Evolutionary conservation across 2,113 vertebrate species (phyloP), one percentile per base, ranked within the genome.

Genomic region (Brachyhypopomus gauderio): DNA sequence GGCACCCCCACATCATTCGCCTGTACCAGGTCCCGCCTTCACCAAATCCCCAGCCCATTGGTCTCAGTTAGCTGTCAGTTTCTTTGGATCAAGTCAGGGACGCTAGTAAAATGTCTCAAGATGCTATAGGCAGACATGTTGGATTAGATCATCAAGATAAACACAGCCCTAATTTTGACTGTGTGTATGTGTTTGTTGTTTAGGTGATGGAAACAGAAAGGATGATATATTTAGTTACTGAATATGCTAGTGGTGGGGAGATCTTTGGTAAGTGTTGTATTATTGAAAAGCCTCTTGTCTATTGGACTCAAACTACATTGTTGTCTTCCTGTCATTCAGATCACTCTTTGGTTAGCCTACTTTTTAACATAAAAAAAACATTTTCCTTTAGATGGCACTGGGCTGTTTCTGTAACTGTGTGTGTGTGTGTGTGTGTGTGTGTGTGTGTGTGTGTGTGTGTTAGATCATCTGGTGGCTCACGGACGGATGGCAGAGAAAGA

Each of bases 121-220:
- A 52, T 52, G 45, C 3, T 69, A 55, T 60, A 58, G 23, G 36
- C 71, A 27, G 60, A n/a, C 56, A 62, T 75, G 79, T 66, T 36
- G n/a, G 41, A 9, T 6, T 71, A 38, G 30, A 27, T 23, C 9
- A 23, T 63, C 60, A 25, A 3, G 60, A 22, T 63, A 25, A 63
- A 25, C 25, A 22, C 23, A 63, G 8, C 9, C 7, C 60, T 63
- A 20, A 60, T 71, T 59, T 7, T 52, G 45, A 14, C 8, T 75
- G 70, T 79, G 30, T 77, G 30, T 59, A 19, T 63, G 36, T 79
- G 20, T 83, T 27, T 66, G n/a, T 70, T 2, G 30, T 81, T 17
- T 88, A 99, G 98, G 98, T 99, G 85, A 99, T 99, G 97, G 98
- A 99, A 92, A 99, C 98, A 0, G 98, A 99, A 85, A 86, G 97